Conservation (phyloP, 2,797 vertebrate species). For the Anolis apletophallus region DNA sequence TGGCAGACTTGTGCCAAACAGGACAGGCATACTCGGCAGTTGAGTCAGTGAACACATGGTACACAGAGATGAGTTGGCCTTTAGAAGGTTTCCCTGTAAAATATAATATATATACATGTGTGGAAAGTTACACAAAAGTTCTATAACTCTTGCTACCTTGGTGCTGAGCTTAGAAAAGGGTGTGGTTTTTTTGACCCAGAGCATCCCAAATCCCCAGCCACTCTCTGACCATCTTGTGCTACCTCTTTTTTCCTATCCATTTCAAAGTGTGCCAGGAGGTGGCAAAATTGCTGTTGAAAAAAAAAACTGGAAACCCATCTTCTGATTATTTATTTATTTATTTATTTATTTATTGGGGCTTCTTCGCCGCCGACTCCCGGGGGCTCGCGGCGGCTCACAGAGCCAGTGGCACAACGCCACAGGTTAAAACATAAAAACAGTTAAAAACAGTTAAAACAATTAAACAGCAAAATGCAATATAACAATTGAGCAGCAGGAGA, state of each 20-base stretch:
- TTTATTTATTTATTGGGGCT: too few relatives aligned
- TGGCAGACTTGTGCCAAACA: too few relatives aligned
- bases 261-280: not conserved
- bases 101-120: not conserved
- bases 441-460: too few relatives aligned
- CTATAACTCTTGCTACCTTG: not conserved
- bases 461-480: too few relatives aligned
- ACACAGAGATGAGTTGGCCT: not conserved
- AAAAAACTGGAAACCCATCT: constrained; percentile 2
- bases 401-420: too few relatives aligned
- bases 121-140: not conserved
- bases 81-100: not conserved
- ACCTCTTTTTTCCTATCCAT: not conserved
- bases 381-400: too few relatives aligned
- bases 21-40: too few relatives aligned
- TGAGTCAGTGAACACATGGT: too few relatives aligned
- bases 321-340: too few relatives aligned
- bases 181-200: not conserved
- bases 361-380: too few relatives aligned
- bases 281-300: not conserved
- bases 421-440: too few relatives aligned
- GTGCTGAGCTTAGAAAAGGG: not conserved
- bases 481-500: too few relatives aligned
- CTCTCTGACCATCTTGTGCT: not conserved
- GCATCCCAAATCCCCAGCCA: not conserved